phyloP scores from a whole-genome alignment of 2,888 invertebrate genomes.

The Hylaea fasciaria region DNA sequence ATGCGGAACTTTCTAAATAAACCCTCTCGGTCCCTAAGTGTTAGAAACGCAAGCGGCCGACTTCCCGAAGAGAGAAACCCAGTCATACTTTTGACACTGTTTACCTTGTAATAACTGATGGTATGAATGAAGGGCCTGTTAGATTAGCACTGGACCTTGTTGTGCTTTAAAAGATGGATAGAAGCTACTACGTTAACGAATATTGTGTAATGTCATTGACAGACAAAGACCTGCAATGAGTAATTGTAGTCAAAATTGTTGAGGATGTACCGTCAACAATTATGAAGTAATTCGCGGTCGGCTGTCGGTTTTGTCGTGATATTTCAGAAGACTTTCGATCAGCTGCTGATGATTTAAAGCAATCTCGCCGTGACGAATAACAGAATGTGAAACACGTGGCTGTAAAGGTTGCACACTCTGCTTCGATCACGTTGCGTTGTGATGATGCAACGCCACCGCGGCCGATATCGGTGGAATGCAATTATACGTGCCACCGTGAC shows the following conservation, averaged over 20 bases:
- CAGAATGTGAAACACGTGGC: slow-evolving; percentile 39
- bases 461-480: slow-evolving; percentile 76
- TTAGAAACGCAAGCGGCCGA: background rate
- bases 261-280: too few relatives aligned
- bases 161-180: too few relatives aligned
- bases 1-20: background rate
- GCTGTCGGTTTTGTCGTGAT: background rate
- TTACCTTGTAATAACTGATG: too few relatives aligned
- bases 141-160: too few relatives aligned
- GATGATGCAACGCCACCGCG: slow-evolving; percentile 63
- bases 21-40: background rate
- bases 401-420: slow-evolving; percentile 50
- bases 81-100: too few relatives aligned
- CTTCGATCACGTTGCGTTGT: slow-evolving; percentile 69
- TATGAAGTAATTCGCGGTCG: too few relatives aligned
- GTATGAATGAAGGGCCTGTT: too few relatives aligned
- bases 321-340: slow-evolving; percentile 25
- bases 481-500: slow-evolving; percentile 75
- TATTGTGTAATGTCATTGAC: too few relatives aligned
- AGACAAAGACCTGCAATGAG: too few relatives aligned
- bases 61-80: too few relatives aligned
- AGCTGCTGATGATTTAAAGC: slow-evolving; percentile 40
- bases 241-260: too few relatives aligned
- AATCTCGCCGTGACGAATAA: slow-evolving; percentile 44
- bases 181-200: too few relatives aligned